Evolutionary conservation across 2,113 vertebrate species (phyloP).

Genomic region (Forbesichthys agassizii): DNA sequence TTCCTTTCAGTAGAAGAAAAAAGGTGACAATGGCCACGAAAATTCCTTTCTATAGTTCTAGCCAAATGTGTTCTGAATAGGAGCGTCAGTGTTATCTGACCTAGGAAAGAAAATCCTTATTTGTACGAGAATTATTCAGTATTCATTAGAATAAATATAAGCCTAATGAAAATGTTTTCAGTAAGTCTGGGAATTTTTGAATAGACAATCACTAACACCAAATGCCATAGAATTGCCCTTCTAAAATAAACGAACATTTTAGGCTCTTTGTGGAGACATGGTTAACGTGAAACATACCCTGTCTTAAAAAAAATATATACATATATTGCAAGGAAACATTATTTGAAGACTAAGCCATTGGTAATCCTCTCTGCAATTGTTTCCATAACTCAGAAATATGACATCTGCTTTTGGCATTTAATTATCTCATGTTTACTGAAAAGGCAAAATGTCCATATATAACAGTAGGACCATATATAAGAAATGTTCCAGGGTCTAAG

Average conservation of each 20-base stretch:
- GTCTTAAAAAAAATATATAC: slow-evolving; percentile 38
- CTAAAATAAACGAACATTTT: slow-evolving; percentile 42
- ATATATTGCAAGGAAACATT: slow-evolving; percentile 41
- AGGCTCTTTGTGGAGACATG: slow-evolving; percentile 53
- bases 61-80: neutral
- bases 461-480: neutral
- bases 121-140: slow-evolving; percentile 25
- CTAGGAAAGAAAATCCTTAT: slow-evolving; percentile 6
- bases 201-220: slow-evolving; percentile 48
- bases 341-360: slow-evolving; percentile 49
- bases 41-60: slow-evolving; percentile 9
- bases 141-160: slow-evolving; percentile 42
- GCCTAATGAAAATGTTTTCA: slow-evolving; percentile 27
- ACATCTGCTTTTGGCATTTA: slow-evolving; percentile 30
- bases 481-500: neutral
- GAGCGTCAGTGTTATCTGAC: slow-evolving; percentile 5
- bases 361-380: slow-evolving; percentile 54
- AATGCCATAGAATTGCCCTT: slow-evolving; percentile 35
- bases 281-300: slow-evolving; percentile 36
- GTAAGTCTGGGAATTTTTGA: slow-evolving; percentile 30
- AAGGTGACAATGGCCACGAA: slow-evolving; percentile 1
- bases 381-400: slow-evolving; percentile 22
- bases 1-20: slow-evolving; percentile 12
- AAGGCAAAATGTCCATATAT: neutral
- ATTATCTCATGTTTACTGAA: slow-evolving; percentile 19